phyloP scores from a whole-genome alignment of 2,888 invertebrate species.

The Plutella xylostella region DNA sequence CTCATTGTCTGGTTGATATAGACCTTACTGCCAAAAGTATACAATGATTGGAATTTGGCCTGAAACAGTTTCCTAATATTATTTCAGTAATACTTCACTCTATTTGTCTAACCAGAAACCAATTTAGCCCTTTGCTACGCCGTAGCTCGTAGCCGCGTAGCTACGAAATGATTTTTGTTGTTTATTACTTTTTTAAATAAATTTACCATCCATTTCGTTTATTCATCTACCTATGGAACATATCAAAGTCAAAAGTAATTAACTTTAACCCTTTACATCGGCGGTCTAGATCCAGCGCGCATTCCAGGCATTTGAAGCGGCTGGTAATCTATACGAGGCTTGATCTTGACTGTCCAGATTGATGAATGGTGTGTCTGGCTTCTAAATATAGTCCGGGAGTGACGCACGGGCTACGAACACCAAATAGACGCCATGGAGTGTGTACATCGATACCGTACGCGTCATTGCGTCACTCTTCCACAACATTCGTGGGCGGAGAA shows the following conservation, averaged over 20 bases:
- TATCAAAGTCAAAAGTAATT: not conserved
- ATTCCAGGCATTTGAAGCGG: slow-evolving; percentile 21
- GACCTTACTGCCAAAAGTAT: slow-evolving; percentile 3
- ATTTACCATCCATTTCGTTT: not conserved
- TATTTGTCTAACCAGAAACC: no score
- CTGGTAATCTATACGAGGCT: slow-evolving; percentile 15
- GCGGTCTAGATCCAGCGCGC: no score
- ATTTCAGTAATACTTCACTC: no score
- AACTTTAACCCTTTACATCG: no score
- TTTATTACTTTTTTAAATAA: not conserved
- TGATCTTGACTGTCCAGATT: slow-evolving; percentile 27
- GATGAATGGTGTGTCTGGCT: slow-evolving; percentile 32
- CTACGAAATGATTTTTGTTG: not conserved
- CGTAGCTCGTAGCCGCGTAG: no score
- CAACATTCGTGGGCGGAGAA: no score
- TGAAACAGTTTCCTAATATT: no score
- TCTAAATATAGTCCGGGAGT: slow-evolving; percentile 32
- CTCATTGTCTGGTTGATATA: not conserved
- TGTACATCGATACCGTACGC: slow-evolving; percentile 18
- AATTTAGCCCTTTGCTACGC: no score
- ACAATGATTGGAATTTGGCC: not conserved
- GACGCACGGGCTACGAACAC: slow-evolving; percentile 32
- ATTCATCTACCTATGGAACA: not conserved
- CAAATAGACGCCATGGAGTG: slow-evolving; percentile 22
- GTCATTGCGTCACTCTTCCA: no score